Evolutionary conservation across 2,113 vertebrate species (phyloP), one percentile per base, ranked within the genome.

Genomic region (Psilopsiagon aymara): DNA sequence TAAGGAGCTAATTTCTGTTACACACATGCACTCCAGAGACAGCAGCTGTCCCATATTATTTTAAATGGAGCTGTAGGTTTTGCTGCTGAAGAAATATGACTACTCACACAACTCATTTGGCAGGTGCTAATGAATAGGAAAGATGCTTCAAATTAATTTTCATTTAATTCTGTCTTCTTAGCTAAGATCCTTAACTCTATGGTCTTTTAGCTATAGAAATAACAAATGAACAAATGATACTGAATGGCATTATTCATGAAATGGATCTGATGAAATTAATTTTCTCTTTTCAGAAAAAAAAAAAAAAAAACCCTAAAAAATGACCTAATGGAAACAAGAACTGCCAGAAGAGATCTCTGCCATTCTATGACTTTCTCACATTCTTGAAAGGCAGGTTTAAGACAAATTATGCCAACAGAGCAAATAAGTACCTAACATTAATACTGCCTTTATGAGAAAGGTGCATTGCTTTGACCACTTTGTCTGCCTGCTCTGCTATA

Each of bases 331-430:
- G n/a, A 89, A 7, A 18, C 6, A 91, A 95, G 35, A 52, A 51
- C 25, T 90, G 31, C 59, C 84, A 92, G 66, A 73, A 85, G 33
- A 41, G 27, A 86, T 69, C 39, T 74, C 39, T 86, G 41, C 55
- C 29, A 75, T 53, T 81, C 49, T 85, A 64, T 51, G 55, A 13
- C 52, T 94, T 91, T 33, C 14, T 29, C 75, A 18, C 7, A 33
- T 91, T 96, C 66, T 74, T 95, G 66, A 84, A 95, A 95, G 67
- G 33, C 24, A 53, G 11, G 9, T 44, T 85, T 93, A 44, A 85
- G 81, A 66, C 17, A 63, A 95, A 94, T 81, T 70, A 55, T 92
- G 59, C 35, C 25, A 77, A 63, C 64, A 89, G 82, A 79, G 8
- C 7, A 52, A 43, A 17, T 3, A 84, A 8, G 23, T 67, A 81